Conservation (phyloP, 2,888 invertebrate genomes). For the Cistogaster globosa region DNA sequence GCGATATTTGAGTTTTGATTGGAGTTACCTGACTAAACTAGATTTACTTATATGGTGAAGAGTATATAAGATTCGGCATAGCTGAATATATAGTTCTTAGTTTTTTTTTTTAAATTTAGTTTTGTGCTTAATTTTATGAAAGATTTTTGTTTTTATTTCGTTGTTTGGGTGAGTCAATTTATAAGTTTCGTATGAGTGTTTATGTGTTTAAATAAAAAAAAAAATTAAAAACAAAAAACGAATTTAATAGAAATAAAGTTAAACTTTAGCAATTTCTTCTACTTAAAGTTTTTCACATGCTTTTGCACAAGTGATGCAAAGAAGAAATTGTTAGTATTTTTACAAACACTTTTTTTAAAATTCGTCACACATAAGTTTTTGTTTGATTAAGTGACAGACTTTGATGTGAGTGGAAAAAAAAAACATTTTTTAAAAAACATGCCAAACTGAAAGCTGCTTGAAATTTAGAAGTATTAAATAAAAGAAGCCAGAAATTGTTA, state of each 20-base stretch:
- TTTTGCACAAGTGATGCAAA: neutral
- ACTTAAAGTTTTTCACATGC: slow-evolving; percentile 24
- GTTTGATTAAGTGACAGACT: neutral
- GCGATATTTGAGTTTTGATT: no score
- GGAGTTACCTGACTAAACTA: no score
- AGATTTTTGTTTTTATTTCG: neutral
- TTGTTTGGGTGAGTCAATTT: slow-evolving; percentile 28
- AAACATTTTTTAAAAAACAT: neutral
- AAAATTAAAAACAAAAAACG: neutral
- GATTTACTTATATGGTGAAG: no score
- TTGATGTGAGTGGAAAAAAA: neutral
- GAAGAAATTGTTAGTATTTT: slow-evolving; percentile 6
- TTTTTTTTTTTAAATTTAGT: slow-evolving; percentile 15
- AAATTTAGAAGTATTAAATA: no score
- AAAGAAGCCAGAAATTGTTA: no score
- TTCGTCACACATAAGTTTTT: slow-evolving; percentile 5
- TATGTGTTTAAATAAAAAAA: neutral
- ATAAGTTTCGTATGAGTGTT: slow-evolving; percentile 14
- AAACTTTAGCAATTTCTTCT: slow-evolving; percentile 22
- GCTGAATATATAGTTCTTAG: no score
- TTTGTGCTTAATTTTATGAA: slow-evolving; percentile 21
- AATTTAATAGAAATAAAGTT: slow-evolving; percentile 6
- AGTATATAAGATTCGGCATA: no score
- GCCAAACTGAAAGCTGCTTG: no score
- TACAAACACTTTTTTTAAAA: slow-evolving; percentile 14